Conservation (phyloP, 2,888 invertebrate genomes). For the Apotomis turbidana region DNA sequence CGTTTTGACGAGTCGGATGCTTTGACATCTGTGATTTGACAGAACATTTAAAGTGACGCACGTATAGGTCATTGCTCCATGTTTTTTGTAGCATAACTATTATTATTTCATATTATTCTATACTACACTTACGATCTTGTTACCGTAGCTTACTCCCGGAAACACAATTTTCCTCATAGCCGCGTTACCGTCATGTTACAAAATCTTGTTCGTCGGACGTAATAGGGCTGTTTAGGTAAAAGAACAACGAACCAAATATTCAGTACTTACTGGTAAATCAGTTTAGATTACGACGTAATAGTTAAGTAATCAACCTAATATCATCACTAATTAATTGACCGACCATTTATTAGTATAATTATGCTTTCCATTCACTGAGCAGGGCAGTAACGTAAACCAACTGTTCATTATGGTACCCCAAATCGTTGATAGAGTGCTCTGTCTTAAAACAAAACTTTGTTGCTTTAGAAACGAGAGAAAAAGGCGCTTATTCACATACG, state of each 20-base stretch:
- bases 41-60: not conserved
- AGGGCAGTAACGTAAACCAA: not conserved
- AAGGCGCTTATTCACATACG: no score
- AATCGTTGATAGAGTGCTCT: no score
- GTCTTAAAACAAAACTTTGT: no score
- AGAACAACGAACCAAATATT: no score
- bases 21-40: not conserved
- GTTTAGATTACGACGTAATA: not conserved
- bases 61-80: not conserved
- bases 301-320: not conserved
- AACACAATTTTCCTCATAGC: not conserved
- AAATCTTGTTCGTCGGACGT: not conserved
- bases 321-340: slow-evolving; percentile 6
- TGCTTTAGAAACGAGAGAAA: no score
- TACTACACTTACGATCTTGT: not conserved
- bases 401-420: no score
- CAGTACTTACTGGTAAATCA: not conserved
- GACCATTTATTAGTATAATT: not conserved
- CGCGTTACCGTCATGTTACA: not conserved
- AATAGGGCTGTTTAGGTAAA: not conserved
- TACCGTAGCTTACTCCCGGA: not conserved
- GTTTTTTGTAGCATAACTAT: not conserved
- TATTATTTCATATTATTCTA: not conserved
- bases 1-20: not conserved
- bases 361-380: not conserved